phyloP scores from a whole-genome alignment of 2,113 vertebrate species.

The Oreochromis aureus region DNA sequence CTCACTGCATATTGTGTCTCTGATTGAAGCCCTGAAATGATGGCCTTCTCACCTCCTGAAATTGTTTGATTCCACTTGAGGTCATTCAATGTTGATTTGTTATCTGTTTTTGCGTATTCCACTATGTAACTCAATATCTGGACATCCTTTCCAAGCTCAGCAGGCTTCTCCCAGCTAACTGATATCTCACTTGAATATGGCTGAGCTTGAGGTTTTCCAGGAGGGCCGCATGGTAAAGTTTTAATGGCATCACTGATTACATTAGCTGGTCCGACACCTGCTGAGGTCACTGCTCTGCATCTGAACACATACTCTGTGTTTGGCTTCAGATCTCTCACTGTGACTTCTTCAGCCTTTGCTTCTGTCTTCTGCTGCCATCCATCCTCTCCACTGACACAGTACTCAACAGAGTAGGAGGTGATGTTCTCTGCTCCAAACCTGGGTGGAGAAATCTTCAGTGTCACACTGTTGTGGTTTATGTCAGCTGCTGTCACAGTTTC shows the following conservation, averaged over 20 bases:
- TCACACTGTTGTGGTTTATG: too few relatives aligned
- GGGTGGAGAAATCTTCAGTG: too few relatives aligned
- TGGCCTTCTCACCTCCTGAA: neutral
- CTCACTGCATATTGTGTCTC: constrained; percentile 19
- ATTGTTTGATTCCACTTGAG: neutral
- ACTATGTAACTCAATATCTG: neutral
- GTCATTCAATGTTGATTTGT: neutral
- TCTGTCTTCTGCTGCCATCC: too few relatives aligned
- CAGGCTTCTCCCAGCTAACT: neutral
- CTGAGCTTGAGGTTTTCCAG: neutral
- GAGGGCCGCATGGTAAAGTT: neutral
- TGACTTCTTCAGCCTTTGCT: too few relatives aligned
- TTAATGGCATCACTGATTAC: neutral
- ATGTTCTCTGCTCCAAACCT: too few relatives aligned
- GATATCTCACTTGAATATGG: neutral
- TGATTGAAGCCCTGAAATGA: neutral
- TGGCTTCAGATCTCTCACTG: too few relatives aligned
- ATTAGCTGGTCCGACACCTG: constrained; percentile 15
- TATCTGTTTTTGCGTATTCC: neutral
- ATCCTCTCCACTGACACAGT: too few relatives aligned
- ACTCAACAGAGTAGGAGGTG: too few relatives aligned
- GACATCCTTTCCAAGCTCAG: neutral
- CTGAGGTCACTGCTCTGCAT: constrained; percentile 34
- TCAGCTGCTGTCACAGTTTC: too few relatives aligned
- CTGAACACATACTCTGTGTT: too few relatives aligned